phyloP scores from a whole-genome alignment of 1,140 invertebrate genomes.

The Saccostrea cuccullata region DNA sequence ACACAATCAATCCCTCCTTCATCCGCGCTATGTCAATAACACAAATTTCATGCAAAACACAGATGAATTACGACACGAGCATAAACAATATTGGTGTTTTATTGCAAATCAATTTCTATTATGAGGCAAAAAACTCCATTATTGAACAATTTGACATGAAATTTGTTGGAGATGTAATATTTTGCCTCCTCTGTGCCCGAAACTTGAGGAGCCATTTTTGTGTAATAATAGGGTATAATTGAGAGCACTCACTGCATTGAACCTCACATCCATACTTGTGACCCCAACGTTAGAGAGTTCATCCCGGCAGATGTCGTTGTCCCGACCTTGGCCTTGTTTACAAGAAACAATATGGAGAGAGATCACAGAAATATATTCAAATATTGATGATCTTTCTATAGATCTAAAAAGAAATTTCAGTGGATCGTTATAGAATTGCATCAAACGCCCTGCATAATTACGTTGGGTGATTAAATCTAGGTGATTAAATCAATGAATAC shows the following conservation, averaged over 20 bases:
- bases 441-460: no score
- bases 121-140: background rate
- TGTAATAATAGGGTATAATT: constrained; percentile 26
- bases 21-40: background rate
- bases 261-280: background rate
- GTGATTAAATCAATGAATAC: no score
- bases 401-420: background rate
- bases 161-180: constrained; percentile 4
- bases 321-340: constrained; percentile 24
- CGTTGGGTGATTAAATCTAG: no score
- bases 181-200: background rate
- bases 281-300: background rate
- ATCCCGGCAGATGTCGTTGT: constrained; percentile 9
- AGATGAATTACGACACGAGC: background rate
- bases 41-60: constrained; percentile 17
- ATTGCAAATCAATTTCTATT: constrained; percentile 27
- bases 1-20: constrained; percentile 11
- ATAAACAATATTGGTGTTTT: background rate
- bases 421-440: no score
- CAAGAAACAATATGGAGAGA: constrained; percentile 8
- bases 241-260: constrained; percentile 1
- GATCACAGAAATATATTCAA: background rate
- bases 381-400: background rate
- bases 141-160: constrained; percentile 3
- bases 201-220: background rate